Evolutionary conservation across 2,113 vertebrate species (phyloP).

Genomic region (Cacatua alba): DNA sequence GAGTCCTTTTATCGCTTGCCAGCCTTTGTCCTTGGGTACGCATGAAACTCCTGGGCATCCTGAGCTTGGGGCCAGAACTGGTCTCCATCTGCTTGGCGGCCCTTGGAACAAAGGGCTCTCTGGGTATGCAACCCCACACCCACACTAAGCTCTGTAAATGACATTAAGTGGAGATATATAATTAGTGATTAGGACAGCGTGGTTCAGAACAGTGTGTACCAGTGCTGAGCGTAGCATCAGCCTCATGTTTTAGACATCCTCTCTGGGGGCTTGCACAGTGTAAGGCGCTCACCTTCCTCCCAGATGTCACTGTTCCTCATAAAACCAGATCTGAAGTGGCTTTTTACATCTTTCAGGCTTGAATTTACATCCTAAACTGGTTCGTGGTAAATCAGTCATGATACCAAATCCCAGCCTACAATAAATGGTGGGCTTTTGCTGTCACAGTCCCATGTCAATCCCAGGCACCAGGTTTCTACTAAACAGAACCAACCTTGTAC

Average conservation of each 20-base stretch:
- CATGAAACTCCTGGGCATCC: conserved; percentile 23
- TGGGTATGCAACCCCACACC: not conserved
- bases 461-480: accelerated
- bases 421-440: not conserved
- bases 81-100: not conserved
- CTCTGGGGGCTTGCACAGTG: not conserved
- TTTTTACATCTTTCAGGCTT: not conserved
- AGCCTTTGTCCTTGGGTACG: conserved; percentile 13
- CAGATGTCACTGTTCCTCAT: not conserved
- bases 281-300: not conserved
- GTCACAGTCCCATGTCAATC: accelerated
- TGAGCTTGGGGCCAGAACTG: not conserved
- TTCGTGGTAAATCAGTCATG: not conserved
- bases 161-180: conserved; percentile 3
- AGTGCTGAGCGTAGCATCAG: not conserved
- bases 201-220: not conserved
- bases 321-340: not conserved
- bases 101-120: not conserved
- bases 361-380: not conserved
- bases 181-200: not conserved
- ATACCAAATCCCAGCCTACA: not conserved
- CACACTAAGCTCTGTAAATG: not conserved
- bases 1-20: conserved; percentile 73
- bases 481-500: not conserved
- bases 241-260: not conserved